Conservation (phyloP, 2,113 vertebrate species). For the Hystrix cristata region DNA sequence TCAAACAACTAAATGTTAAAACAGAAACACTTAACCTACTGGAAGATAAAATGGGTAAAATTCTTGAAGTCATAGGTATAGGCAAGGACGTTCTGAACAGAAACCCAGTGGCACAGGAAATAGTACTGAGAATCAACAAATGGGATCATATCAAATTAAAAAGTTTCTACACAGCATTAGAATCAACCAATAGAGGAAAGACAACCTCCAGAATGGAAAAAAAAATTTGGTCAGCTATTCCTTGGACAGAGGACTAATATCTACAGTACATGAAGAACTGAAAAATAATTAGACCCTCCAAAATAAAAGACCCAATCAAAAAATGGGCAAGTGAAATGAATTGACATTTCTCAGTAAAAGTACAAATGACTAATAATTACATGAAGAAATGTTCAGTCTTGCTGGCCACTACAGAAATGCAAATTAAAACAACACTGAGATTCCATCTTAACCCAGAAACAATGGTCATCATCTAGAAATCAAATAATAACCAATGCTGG, state of each 20-base stretch:
- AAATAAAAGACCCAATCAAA: neutral
- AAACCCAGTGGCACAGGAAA: neutral
- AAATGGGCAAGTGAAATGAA: neutral
- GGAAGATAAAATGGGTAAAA: neutral
- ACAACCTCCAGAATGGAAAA: neutral
- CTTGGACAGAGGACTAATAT: neutral
- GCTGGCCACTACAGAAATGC: neutral
- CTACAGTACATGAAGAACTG: neutral
- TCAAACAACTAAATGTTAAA: neutral
- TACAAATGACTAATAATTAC: neutral
- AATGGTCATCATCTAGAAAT: neutral
- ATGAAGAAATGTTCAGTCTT: neutral
- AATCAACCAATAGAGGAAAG: neutral
- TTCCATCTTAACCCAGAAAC: neutral
- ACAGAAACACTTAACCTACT: neutral
- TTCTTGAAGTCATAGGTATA: neutral
- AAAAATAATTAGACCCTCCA: neutral
- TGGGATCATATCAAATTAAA: neutral
- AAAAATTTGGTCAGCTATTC: neutral
- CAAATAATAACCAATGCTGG: neutral
- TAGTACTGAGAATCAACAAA: neutral
- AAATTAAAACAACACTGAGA: neutral
- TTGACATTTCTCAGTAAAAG: neutral
- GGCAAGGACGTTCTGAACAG: neutral
- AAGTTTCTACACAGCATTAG: neutral